Evolutionary conservation across 1,140 invertebrate genomes (phyloP), one percentile per base, ranked within the genome.

Genomic region (Dufourea novaeangliae): DNA sequence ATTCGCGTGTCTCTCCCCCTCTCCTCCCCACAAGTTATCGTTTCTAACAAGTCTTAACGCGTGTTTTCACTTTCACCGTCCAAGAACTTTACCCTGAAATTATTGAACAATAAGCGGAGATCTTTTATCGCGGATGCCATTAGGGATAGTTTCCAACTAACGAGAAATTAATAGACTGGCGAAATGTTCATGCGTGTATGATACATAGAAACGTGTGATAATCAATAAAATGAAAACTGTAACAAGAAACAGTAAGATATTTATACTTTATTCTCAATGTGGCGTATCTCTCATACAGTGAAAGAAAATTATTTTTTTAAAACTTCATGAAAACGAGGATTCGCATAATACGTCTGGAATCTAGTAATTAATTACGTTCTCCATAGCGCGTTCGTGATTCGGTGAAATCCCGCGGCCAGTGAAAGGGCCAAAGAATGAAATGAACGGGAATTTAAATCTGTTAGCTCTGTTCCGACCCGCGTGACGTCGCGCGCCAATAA

Each of bases 401-500:
- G n/a, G 25, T 66, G 6, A 25, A 74, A 56, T 56, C 39, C 17
- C 11, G 11, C 6, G 12, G 7, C n/a, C 10, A n/a, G 17, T 37
- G 20, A 52, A 50, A 52, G 57, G 2, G 27, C 32, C 32, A 44
- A 66, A 25, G 27, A 25, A 52, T 8, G 14, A 11, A 50, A 61
- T 11, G 71, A 67, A 74, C 72, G 37, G 50, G 50, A n/a, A 67
- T 57, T 67, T 56, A 44, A 67, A 74, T 74, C 63, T 50, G 50
- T 74, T 74, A 74, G 20, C 34, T 72, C 14, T n/a, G n/a, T 56
- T 34, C 20, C 12, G 37, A 41, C 32, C n/a, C 34, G 7, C 17
- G 20, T 66, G 71, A 74, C 46, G 62, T 74, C 62, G 54, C 12
- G 20, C 27, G 2, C 4, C 7, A 25, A 3, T 66, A 66, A 74